phyloP scores from a whole-genome alignment of 2,113 vertebrate species.

The Ptyas mucosa region DNA sequence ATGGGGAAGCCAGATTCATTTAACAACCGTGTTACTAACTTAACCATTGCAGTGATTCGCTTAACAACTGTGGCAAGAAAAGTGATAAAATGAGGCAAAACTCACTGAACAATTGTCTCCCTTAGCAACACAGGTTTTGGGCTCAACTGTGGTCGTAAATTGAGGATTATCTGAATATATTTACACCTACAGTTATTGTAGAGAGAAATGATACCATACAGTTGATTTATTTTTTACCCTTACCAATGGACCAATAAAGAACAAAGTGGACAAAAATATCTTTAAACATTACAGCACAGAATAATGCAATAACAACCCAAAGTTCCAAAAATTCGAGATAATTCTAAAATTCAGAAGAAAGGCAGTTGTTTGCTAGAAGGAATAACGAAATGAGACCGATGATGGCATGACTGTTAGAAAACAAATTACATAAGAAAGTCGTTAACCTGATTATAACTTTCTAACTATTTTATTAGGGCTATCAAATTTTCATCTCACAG shows the following conservation, averaged over 20 bases:
- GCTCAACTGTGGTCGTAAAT: background rate
- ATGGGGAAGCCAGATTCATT: background rate
- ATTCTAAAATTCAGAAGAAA: conserved; percentile 7
- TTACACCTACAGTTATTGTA: conserved; percentile 5
- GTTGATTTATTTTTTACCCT: conserved; percentile 30
- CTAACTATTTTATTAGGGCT: conserved; percentile 58
- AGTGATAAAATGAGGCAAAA: background rate
- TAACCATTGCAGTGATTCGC: background rate
- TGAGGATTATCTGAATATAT: background rate
- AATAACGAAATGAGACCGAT: background rate
- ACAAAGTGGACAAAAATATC: conserved; percentile 31
- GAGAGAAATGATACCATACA: conserved; percentile 32
- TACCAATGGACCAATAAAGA: conserved; percentile 33
- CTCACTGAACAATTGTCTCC: background rate
- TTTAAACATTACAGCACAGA: conserved; percentile 16
- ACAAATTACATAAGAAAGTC: conserved; percentile 32
- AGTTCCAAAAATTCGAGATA: conserved; percentile 21
- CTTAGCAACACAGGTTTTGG: background rate
- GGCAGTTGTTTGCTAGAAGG: conserved; percentile 35
- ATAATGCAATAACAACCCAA: background rate
- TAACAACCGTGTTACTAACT: background rate
- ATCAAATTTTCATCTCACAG: conserved; percentile 56
- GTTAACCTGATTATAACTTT: conserved; percentile 60
- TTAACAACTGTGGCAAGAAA: background rate
- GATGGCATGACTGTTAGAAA: conserved; percentile 34